Percentiles rank a stretch among this genome's conserved stretches.
These are phyloP conservation scores for Hydra vulgaris DNA, from an alignment of 30 jellyfish, hydroid and myxozoan species.

Conservation along the genomic window DNA sequence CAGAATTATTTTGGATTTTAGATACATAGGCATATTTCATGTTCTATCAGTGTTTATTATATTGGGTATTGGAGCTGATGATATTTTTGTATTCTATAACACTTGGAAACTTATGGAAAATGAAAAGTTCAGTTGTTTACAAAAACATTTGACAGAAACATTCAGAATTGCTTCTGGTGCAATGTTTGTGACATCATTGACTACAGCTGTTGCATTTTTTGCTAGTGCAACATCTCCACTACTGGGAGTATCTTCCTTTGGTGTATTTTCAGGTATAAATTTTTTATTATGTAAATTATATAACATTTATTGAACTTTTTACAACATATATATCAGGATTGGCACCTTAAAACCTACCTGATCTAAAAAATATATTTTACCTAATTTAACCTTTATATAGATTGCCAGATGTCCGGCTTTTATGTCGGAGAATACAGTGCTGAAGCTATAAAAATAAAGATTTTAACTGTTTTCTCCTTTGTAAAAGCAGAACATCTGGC, in stretches of 20 bases:
- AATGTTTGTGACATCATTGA: constrained; percentile 90
- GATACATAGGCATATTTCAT: constrained; percentile 84
- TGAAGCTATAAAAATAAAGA: too few species aligned
- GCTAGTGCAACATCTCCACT: constrained; percentile 97
- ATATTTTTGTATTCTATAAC: constrained; percentile 78
- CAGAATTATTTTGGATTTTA: constrained; percentile 72
- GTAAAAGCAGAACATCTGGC: too few species aligned
- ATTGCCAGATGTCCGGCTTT: too few species aligned
- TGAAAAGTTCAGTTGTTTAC: constrained; percentile 40
- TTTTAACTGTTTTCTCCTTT: too few species aligned
- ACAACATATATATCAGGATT: too few species aligned
- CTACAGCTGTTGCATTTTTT: constrained; percentile 90
- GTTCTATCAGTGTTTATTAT: constrained; percentile 83
- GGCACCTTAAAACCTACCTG: too few species aligned
- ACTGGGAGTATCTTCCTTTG: constrained; percentile 91
- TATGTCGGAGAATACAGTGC: too few species aligned
- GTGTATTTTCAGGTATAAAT: constrained; percentile 82
- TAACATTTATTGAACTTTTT: background rate
- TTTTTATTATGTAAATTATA: background rate
- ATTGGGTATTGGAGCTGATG: constrained; percentile 94
- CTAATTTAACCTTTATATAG: too few species aligned
- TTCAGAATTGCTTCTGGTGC: constrained; percentile 96
- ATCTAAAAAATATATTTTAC: too few species aligned
- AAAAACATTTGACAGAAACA: constrained; percentile 70
- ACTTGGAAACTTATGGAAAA: constrained; percentile 90